Evolutionary conservation across 2,113 vertebrate genomes (phyloP), one percentile per base, ranked within the genome.

Genomic region (Ploceus nigricollis): DNA sequence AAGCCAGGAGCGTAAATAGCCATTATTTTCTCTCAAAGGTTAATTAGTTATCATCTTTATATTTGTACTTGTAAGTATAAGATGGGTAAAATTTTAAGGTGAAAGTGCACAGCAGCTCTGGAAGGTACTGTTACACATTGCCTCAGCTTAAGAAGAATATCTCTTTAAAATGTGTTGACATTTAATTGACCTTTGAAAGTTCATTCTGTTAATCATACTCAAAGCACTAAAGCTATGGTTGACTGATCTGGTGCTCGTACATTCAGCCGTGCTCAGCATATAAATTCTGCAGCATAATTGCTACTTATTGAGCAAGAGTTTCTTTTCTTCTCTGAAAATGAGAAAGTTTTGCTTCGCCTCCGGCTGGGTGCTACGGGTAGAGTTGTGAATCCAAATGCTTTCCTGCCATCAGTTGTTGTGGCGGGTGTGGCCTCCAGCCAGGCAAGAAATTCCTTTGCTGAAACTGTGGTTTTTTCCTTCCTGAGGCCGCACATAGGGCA

Each of bases 131-230:
- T 97, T 97, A 94, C 65, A 71, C 90, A 60, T 95, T 18, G 24
- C 88, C 96, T 66, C 89, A 92, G 82, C 79, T 95, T 96, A 87
- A 94, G 92, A 97, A 95, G 94, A 96, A 90, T 97, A 95, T 97
- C 95, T 96, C 96, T 98, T 98, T 97, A 97, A 98, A 98, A 96
- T 92, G 94, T 97, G 97, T 97, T 98, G 98, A 98, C 98, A 98
- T 98, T 98, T 98, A 97, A 98, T 98, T 98, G 98, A 98, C 98
- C 98, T 98, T 98, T 98, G 97, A 95, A 97, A 98, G 96, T 97
- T 98, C 97, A 94, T 97, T 98, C 98, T 98, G 98, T 98, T 98
- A 98, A 98, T 98, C 98, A 98, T 98, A 98, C 97, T 97, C 97
- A 96, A 96, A 98, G 98, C 95, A 61, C 97, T 97, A 96, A 97